Conservation (phyloP, 1,140 invertebrate genomes). For the Drosophila truncata region DNA sequence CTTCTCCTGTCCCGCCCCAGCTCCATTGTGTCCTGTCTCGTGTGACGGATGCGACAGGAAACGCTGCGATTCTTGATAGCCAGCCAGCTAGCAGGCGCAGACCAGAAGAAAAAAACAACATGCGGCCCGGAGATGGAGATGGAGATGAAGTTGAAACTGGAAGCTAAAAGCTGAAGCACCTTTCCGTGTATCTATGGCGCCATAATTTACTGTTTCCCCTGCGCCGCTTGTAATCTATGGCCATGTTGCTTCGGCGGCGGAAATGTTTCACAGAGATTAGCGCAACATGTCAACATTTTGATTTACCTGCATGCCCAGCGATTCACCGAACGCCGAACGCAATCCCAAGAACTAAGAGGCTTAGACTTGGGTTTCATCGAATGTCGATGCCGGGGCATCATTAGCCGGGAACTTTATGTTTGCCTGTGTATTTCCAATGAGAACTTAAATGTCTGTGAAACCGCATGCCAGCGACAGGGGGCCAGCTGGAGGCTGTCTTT, state of each 20-base stretch:
- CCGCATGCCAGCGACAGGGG: slow-evolving; percentile 53
- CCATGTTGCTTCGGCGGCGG: slow-evolving; percentile 38
- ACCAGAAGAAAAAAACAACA: slow-evolving; percentile 9
- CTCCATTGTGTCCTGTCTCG: slow-evolving; percentile 65
- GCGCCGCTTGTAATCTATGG: slow-evolving; percentile 53
- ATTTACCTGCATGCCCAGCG: slow-evolving; percentile 54
- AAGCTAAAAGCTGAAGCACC: slow-evolving; percentile 38
- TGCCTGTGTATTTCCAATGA: slow-evolving; percentile 65
- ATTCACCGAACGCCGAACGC: background rate
- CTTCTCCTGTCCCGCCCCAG: slow-evolving; percentile 4
- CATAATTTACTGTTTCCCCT: slow-evolving; percentile 72
- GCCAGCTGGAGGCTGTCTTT: slow-evolving; percentile 56
- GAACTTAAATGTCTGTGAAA: slow-evolving; percentile 78
- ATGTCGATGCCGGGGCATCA: slow-evolving; percentile 7
- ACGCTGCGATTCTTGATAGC: slow-evolving; percentile 71
- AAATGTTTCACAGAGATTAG: slow-evolving; percentile 82
- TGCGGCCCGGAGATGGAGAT: slow-evolving; percentile 18
- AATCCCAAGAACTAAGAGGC: slow-evolving; percentile 5
- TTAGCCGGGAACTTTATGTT: slow-evolving; percentile 52
- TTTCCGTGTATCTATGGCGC: slow-evolving; percentile 48
- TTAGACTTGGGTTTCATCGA: slow-evolving; percentile 20
- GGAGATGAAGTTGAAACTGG: slow-evolving; percentile 12
- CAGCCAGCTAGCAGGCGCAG: slow-evolving; percentile 28
- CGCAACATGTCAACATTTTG: slow-evolving; percentile 72
- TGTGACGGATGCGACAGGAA: slow-evolving; percentile 80